Evolutionary conservation across 2,113 vertebrate species (phyloP).

Genomic region (Dipodomys merriami): DNA sequence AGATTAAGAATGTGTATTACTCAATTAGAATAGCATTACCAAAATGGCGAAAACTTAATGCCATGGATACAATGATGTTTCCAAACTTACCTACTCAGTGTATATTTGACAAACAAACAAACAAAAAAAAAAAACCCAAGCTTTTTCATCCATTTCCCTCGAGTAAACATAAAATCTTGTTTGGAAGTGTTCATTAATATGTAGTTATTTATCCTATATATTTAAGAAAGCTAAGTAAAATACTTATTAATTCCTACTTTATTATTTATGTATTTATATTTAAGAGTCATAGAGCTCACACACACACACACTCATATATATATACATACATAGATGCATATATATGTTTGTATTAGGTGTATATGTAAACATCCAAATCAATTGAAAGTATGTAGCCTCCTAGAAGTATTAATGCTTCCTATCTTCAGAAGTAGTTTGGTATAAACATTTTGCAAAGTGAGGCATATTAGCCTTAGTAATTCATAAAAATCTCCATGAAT

Average conservation of each 20-base stretch:
- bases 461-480: background rate
- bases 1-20: background rate
- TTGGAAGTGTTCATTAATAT: background rate
- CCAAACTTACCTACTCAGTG: background rate
- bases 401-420: background rate
- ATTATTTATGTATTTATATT: too few species aligned
- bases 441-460: background rate
- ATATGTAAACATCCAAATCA: background rate
- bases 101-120: background rate
- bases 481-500: background rate
- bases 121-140: background rate
- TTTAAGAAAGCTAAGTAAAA: background rate
- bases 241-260: background rate
- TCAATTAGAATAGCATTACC: constrained; percentile 16
- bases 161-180: background rate
- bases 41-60: background rate
- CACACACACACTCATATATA: background rate
- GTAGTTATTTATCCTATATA: background rate
- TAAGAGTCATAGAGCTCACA: background rate
- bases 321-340: too few species aligned
- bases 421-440: background rate
- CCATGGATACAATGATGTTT: background rate
- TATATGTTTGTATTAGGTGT: background rate
- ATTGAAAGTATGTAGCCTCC: background rate
- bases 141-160: background rate